Evolutionary conservation across 2,888 invertebrate genomes (phyloP).

Genomic region (Synergus laeviventris): DNA sequence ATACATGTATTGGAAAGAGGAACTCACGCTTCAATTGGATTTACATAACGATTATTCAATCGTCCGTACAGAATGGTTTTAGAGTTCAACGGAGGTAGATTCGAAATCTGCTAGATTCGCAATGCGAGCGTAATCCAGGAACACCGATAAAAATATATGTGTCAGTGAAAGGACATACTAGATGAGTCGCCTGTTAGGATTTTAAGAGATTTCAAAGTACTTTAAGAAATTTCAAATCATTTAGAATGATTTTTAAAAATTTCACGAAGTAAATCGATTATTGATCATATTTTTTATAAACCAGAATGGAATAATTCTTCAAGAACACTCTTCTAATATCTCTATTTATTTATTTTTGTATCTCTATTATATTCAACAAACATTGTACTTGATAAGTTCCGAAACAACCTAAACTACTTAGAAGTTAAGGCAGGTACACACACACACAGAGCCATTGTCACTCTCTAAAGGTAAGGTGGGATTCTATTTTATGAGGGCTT

Average conservation of each 20-base stretch:
- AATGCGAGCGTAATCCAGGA: constrained; percentile 22
- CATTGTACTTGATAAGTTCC: neutral
- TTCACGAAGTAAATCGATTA: too few species aligned
- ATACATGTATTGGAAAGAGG: constrained; percentile 25
- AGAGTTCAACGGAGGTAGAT: constrained; percentile 17
- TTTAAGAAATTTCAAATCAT: too few species aligned
- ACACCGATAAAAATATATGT: constrained; percentile 3
- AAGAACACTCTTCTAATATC: neutral
- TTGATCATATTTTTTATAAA: too few species aligned
- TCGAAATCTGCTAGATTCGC: constrained; percentile 43
- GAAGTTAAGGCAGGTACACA: neutral
- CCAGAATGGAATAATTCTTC: too few species aligned
- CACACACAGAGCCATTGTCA: neutral
- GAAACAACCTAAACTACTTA: neutral
- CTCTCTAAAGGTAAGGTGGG: neutral
- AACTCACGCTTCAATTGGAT: constrained; percentile 50
- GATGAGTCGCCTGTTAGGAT: neutral
- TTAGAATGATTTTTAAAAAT: too few species aligned
- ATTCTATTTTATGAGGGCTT: neutral
- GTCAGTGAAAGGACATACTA: neutral
- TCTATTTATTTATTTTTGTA: neutral
- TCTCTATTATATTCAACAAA: neutral
- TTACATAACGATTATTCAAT: constrained; percentile 56
- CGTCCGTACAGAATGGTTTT: constrained; percentile 48
- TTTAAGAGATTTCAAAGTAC: too few species aligned